Evolutionary conservation across 35 echinoderm and acorn worm species (phyloP), one percentile per base, ranked within the genome.

Genomic region (Apostichopus californicus): DNA sequence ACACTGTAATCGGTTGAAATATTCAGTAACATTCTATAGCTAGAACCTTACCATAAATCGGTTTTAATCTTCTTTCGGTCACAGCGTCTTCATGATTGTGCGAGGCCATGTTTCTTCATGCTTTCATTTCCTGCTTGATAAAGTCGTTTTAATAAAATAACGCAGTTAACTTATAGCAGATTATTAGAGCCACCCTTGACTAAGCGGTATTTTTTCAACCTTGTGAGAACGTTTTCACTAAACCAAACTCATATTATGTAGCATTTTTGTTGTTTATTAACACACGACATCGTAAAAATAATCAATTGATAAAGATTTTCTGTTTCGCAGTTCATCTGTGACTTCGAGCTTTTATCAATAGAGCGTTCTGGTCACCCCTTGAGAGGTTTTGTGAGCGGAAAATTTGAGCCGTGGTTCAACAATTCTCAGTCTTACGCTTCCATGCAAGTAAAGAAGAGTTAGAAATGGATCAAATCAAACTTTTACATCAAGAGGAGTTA

Each of bases 401-500:
- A n/a, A 75, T 75, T 75, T 22, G 21, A 22, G 14, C 34, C 2
- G 2, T 13, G 71, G 5, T 6, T 22, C 71, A 22, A 75, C 71
- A 22, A 22, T 20, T 75, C 71, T 75, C 13, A n/a, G 18, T 7
- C 17, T 75, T 8, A 68, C 11, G 64, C 18, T 68, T 68, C 64
- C 64, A 46, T 46, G 6, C 64, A 68, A 11, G 64, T 68, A 68
- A 20, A 18, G n/a, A 22, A 52, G 78, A 52, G 18, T 81, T 52
- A 0, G 11, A 81, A 8, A 88, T 93, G 71, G 92, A 93, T 63
- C 92, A 93, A 78, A 86, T 93, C 21, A 93, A 78, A 75, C 73
- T 93, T 54, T 84, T 93, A 77, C 92, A 87, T 34, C 71, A 86
- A 58, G 92, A 93, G 46, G 92, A 86, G 71, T 73, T 93, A 9